A percentile compares a stretch with the other conserved stretches of the same genome.
These are phyloP conservation scores for Zaprionus inermis DNA, from an alignment of 1,140 invertebrate species.

Conservation along the genomic window DNA sequence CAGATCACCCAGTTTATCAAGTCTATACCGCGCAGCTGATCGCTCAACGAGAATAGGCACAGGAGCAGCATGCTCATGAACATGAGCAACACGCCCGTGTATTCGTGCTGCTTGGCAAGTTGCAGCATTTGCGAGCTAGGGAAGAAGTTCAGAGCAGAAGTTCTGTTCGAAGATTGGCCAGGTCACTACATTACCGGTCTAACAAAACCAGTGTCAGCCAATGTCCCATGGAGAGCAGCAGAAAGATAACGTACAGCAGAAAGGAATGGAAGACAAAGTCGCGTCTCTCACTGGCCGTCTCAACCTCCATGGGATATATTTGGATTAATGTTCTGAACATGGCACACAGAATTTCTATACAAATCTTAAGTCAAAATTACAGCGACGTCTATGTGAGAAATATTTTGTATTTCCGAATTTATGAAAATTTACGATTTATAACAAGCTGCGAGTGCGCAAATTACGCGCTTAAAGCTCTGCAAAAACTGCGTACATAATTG, in stretches of 20 bases:
- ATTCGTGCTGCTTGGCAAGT: not conserved
- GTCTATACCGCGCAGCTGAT: not conserved
- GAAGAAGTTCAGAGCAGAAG: too few relatives aligned
- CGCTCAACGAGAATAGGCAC: constrained; percentile 6
- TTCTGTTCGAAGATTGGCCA: too few relatives aligned
- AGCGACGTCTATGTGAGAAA: not conserved
- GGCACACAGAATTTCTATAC: constrained; percentile 18
- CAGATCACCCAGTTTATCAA: constrained; percentile 18
- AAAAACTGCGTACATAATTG: constrained; percentile 57
- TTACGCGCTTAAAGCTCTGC: constrained; percentile 29
- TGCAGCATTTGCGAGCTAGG: not conserved
- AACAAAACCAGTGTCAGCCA: constrained; percentile 19
- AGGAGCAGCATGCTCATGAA: constrained; percentile 24
- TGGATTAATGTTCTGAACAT: constrained; percentile 49
- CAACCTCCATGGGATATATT: constrained; percentile 22
- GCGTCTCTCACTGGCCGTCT: constrained; percentile 26
- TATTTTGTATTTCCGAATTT: too few relatives aligned
- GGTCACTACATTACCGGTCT: not conserved
- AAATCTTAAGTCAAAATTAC: not conserved
- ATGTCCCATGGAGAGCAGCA: constrained; percentile 18
- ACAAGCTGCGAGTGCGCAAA: constrained; percentile 15
- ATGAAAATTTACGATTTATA: not conserved
- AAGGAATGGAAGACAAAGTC: constrained; percentile 23
- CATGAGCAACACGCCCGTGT: constrained; percentile 11
- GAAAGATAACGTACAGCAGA: not conserved